Evolutionary conservation across 2,797 vertebrate species (phyloP).

Genomic region (Sarcophilus harrisii): DNA sequence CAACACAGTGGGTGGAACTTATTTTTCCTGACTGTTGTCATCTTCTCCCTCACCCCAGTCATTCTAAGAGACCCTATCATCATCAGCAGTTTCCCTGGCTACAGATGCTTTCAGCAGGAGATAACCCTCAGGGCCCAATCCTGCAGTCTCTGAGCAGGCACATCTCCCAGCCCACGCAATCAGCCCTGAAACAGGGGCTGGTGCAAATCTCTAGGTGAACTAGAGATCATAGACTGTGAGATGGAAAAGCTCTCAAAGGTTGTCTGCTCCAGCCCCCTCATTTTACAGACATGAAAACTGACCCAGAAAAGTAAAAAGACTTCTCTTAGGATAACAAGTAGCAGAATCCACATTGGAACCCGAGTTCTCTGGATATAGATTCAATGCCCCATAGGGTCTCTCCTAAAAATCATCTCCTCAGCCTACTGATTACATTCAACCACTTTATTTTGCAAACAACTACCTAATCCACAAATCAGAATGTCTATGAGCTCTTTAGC

Average conservation of each 20-base stretch:
- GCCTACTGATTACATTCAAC: not conserved
- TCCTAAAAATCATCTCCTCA: not conserved
- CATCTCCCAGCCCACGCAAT: not conserved
- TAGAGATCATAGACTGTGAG: not conserved
- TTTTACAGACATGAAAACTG: not conserved
- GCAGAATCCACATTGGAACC: not conserved
- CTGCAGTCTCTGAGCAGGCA: not conserved
- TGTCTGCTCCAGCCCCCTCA: not conserved
- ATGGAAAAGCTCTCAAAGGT: not conserved
- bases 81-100: not conserved
- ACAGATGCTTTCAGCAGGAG: conserved; percentile 4
- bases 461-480: not conserved
- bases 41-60: not conserved
- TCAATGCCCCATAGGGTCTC: not conserved
- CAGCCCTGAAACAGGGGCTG: not conserved
- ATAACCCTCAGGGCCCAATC: conserved; percentile 1
- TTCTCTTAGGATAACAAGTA: not conserved
- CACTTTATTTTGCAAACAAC: not conserved
- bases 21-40: not conserved
- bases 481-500: not conserved
- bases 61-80: not conserved
- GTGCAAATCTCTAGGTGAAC: not conserved
- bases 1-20: not conserved
- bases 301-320: not conserved
- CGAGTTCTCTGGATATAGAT: not conserved